phyloP scores from a whole-genome alignment of 2,888 invertebrate genomes.

The Crepidodera aurea region DNA sequence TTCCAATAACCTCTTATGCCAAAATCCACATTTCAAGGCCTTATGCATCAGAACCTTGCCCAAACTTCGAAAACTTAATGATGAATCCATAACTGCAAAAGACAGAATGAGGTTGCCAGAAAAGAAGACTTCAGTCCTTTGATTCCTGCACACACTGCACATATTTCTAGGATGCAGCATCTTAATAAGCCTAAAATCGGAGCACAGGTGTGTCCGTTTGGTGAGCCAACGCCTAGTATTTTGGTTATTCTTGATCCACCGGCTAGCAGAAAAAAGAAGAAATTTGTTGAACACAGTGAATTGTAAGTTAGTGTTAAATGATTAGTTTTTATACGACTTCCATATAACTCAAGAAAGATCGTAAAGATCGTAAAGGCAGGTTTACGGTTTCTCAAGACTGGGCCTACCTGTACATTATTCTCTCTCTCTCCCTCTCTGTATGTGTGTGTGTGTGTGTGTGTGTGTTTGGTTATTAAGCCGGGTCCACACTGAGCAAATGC shows the following conservation, averaged over 20 bases:
- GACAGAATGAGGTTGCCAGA: slow-evolving; percentile 48
- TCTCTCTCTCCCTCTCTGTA: too few species aligned
- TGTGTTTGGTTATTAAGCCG: too few species aligned
- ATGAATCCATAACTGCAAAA: slow-evolving; percentile 51
- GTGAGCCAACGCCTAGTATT: slow-evolving; percentile 55
- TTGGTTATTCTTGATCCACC: slow-evolving; percentile 60
- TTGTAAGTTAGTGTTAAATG: too few species aligned
- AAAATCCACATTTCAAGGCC: slow-evolving; percentile 52
- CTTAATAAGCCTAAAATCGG: slow-evolving; percentile 50
- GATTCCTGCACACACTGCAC: slow-evolving; percentile 42
- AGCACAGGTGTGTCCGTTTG: slow-evolving; percentile 54
- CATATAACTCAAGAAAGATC: too few species aligned
- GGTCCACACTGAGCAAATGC: too few species aligned
- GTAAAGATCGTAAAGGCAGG: too few species aligned
- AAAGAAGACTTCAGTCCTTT: slow-evolving; percentile 34
- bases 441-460: too few species aligned
- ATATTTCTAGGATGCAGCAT: slow-evolving; percentile 1
- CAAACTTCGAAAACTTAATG: slow-evolving; percentile 56
- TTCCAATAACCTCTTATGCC: slow-evolving; percentile 50
- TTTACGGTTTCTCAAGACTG: too few species aligned
- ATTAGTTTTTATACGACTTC: too few species aligned
- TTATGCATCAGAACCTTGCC: slow-evolving; percentile 56
- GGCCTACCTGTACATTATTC: too few species aligned
- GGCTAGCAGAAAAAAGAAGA: slow-evolving; percentile 53
- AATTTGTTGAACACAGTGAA: slow-evolving; percentile 44